Percentiles rank a stretch among this genome's conserved stretches.
These are phyloP conservation scores for Oncorhynchus mykiss DNA, from an alignment of 2,113 vertebrate species.

Conservation along the genomic window DNA sequence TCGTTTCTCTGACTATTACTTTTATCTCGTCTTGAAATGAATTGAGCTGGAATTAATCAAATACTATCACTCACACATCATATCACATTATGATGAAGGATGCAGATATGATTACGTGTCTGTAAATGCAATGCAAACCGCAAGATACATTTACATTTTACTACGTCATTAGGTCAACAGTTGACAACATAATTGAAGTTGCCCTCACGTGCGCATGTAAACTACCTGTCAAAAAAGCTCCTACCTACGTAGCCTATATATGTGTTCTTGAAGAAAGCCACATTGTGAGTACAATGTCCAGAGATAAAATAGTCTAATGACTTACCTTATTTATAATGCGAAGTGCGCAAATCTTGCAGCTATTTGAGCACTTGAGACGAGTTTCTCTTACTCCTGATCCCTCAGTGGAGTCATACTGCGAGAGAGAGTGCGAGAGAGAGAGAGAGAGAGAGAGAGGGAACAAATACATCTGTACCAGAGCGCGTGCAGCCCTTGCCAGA, in stretches of 20 bases:
- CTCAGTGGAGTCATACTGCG: slow-evolving; percentile 69
- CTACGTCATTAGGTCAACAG: neutral
- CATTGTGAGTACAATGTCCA: neutral
- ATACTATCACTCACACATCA: no score
- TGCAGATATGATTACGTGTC: no score
- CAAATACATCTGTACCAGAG: slow-evolving; percentile 65
- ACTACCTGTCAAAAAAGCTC: neutral
- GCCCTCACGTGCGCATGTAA: neutral
- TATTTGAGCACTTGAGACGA: slow-evolving; percentile 50
- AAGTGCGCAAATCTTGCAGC: slow-evolving; percentile 53
- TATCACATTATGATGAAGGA: no score
- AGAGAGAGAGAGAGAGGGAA: slow-evolving; percentile 15
- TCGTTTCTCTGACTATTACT: no score
- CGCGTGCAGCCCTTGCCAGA: slow-evolving; percentile 69
- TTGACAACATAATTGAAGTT: neutral
- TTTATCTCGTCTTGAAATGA: no score
- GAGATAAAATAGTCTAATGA: slow-evolving; percentile 12
- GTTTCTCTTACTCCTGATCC: slow-evolving; percentile 71
- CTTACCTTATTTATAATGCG: slow-evolving; percentile 61
- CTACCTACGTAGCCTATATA: neutral
- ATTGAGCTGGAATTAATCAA: no score
- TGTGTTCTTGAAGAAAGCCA: no score
- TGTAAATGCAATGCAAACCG: neutral
- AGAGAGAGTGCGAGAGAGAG: slow-evolving; percentile 1
- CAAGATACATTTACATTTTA: neutral